Conservation (phyloP, 2,113 vertebrate genomes). For the Festucalex cinctus region DNA sequence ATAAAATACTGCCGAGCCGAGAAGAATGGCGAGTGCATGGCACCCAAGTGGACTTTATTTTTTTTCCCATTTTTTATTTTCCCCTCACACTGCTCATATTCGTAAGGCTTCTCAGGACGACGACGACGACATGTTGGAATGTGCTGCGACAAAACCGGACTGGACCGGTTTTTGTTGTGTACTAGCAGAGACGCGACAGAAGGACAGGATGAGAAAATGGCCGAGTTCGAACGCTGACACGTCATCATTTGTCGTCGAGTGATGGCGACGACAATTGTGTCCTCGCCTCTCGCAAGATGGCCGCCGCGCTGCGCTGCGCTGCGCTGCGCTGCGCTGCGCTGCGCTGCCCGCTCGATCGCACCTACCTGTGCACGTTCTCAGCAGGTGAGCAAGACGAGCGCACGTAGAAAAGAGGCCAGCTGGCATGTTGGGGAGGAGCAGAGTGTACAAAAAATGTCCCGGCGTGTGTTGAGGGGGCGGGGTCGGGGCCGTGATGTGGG, state of each 20-base stretch:
- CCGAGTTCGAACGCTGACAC: neutral
- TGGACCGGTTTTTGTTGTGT: too few species aligned
- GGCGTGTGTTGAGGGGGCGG: constrained; percentile 20
- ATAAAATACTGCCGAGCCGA: neutral
- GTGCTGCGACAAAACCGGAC: neutral
- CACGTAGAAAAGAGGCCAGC: constrained; percentile 49
- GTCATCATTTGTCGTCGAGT: neutral
- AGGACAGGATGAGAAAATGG: neutral
- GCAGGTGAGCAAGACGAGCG: neutral
- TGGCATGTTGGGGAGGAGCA: constrained; percentile 13
- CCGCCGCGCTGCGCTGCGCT: too few species aligned
- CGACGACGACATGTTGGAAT: constrained; percentile 59
- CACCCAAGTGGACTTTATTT: constrained; percentile 30
- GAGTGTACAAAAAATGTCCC: constrained; percentile 50
- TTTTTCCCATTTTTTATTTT: constrained; percentile 18
- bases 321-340: too few species aligned
- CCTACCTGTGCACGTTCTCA: neutral
- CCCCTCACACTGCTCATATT: constrained; percentile 15
- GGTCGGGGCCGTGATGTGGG: constrained; percentile 45
- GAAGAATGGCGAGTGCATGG: constrained; percentile 40
- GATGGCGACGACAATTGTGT: neutral
- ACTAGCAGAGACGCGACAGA: neutral
- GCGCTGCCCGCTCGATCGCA: neutral
- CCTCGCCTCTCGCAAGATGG: neutral
- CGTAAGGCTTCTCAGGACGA: constrained; percentile 64